A percentile compares a stretch with the other conserved stretches of the same genome.
Conservation (phyloP, 2,113 vertebrate genomes). For the Electrona antarctica region DNA sequence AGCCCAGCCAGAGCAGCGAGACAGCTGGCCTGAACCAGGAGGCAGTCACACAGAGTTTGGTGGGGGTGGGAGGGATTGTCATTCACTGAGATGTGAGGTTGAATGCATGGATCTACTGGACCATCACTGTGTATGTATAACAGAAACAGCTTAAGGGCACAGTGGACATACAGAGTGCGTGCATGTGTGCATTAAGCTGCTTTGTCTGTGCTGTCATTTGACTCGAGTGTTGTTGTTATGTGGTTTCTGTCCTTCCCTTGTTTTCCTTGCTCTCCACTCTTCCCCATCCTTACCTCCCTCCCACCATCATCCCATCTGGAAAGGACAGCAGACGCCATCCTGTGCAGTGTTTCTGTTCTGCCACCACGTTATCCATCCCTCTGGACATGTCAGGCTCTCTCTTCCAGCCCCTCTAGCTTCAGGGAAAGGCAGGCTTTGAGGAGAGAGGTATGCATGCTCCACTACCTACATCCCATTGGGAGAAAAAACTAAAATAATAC, state of each 20-base stretch:
- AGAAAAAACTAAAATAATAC: conserved; percentile 39
- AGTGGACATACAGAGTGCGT: conserved; percentile 5
- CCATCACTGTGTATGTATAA: conserved; percentile 75
- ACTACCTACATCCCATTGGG: conserved; percentile 31
- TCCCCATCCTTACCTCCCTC: conserved; percentile 23
- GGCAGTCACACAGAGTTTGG: conserved; percentile 44
- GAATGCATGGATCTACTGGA: conserved; percentile 74
- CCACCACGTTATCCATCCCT: conserved; percentile 63
- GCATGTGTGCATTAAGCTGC: conserved; percentile 1
- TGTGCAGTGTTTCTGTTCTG: conserved; percentile 44
- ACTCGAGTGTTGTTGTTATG: conserved; percentile 23
- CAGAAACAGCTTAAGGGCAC: conserved; percentile 58
- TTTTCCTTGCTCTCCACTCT: background rate
- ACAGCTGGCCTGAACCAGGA: conserved; percentile 80
- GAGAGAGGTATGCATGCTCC: conserved; percentile 63
- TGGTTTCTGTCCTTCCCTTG: conserved; percentile 35
- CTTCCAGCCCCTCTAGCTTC: conserved; percentile 46
- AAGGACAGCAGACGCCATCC: conserved; percentile 51
- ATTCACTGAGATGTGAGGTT: conserved; percentile 60
- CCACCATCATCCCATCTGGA: conserved; percentile 41
- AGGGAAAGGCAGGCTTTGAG: conserved; percentile 45
- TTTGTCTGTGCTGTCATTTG: conserved; percentile 35
- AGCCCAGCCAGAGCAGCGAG: conserved; percentile 60
- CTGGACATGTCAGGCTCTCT: conserved; percentile 35
- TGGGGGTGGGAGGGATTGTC: conserved; percentile 45